Base-by-base conservation (phyloP, 2,113 vertebrate species). In the Taxidea taxus region DNA sequence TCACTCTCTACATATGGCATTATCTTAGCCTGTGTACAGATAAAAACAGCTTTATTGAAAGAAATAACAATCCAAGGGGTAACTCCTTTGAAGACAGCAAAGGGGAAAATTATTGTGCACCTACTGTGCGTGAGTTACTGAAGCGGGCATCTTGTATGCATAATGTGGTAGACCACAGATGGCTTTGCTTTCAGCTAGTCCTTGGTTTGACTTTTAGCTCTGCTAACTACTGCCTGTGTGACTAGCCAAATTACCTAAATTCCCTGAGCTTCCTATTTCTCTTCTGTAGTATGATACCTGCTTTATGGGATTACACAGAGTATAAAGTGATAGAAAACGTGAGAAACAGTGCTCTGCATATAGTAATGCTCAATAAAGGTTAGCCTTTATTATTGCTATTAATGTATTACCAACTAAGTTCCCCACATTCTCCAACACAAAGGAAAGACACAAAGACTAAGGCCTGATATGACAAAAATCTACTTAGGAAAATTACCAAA, bases 391-490 rank as follows among this genome's bases (percentile, higher is more conserved):
- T 66, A 47, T 93, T 60, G 66, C 20, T 78, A 44, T 25, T 42
- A 44, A 47, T 91, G 51, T 83, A 64, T 42, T 75, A 60, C 85
- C 84, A 82, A 13, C 54, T 51, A 13, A 39, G 23, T 66, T 82
- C 85, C 34, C 14, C 78, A 25, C 68, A 27, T 56, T 96, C 51
- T 25, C 6, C 34, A 87, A 37, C 29, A 90, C 44, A 90, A 92
- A 95, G 51, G 20, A 91, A 75, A 90, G 58, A 90, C 77, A 92
- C 20, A 92, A 66, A 92, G 20, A 92, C 56, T 77, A n/a, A 62
- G 20, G 11, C 16, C 75, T 87, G 49, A 54, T 60, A 51, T 3
- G n/a, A 51, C 51, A 84, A 78, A 87, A 81, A 80, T 70, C 29
- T 86, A 51, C 51, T 68, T 75, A 56, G 34, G 89, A 92, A 91